These are phyloP conservation scores for Timema cristinae DNA, from an alignment of 2,888 invertebrate species.

Conservation along the genomic window DNA sequence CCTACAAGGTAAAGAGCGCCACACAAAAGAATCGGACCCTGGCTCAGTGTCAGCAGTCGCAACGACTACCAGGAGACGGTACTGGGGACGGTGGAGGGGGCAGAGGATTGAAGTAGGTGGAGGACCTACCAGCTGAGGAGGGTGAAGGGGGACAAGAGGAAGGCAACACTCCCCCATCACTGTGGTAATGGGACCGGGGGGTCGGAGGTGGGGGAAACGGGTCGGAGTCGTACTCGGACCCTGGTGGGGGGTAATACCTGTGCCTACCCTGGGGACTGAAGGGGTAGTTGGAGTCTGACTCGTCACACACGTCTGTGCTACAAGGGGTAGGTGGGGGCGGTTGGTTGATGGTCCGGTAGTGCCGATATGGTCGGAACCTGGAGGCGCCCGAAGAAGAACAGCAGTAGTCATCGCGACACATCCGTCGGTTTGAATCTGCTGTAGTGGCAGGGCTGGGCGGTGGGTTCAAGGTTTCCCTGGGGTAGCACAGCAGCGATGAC, in stretches of 20 bases:
- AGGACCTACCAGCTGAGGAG: slow-evolving; percentile 63
- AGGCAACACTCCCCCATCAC: slow-evolving; percentile 56
- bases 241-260: slow-evolving; percentile 27
- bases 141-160: slow-evolving; percentile 58
- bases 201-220: slow-evolving; percentile 74
- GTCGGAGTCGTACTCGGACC: slow-evolving; percentile 61
- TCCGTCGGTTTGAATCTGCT: slow-evolving; percentile 50
- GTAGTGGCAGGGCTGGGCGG: slow-evolving; percentile 87
- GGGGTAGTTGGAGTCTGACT: slow-evolving; percentile 73
- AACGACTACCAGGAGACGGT: slow-evolving; percentile 42
- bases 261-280: slow-evolving; percentile 36
- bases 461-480: slow-evolving; percentile 83
- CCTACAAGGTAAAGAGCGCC: too few relatives aligned
- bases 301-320: slow-evolving; percentile 90
- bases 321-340: slow-evolving; percentile 94
- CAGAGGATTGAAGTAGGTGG: slow-evolving; percentile 72
- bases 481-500: slow-evolving; percentile 55
- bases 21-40: too few relatives aligned
- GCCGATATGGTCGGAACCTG: slow-evolving; percentile 68
- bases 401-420: slow-evolving; percentile 34
- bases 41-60: slow-evolving; percentile 28
- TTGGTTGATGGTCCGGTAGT: slow-evolving; percentile 71
- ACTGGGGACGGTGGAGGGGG: slow-evolving; percentile 86
- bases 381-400: slow-evolving; percentile 51
- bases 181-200: slow-evolving; percentile 69